Evolutionary conservation across 1,140 invertebrate genomes (phyloP), one percentile per base, ranked within the genome.

Genomic region (Hesperophylax magnus): DNA sequence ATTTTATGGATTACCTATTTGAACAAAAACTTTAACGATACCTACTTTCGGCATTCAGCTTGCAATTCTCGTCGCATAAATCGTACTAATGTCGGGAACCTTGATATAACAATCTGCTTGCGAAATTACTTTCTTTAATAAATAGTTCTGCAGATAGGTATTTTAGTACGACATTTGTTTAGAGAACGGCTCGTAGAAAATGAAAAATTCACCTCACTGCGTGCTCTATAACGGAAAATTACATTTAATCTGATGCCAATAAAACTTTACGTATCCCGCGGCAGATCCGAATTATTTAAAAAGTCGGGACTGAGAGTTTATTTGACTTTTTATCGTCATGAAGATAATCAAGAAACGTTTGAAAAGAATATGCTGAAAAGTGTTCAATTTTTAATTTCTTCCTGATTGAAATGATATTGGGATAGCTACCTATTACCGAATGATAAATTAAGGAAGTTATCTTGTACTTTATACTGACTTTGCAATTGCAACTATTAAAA

Each of bases 201-300:
- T 83, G 79, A 83, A 81, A 83, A 83, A 83, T 83, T 54, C 82
- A 81, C 82, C 77, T 79, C 78, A 53, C 56, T 63, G 58, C 17
- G 77, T 58, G n/a, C 78, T 56, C 24, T 27, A 54, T 53, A 53
- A 52, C 27, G 78, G 60, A 60, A 76, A 71, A 81, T 81, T 80
- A 79, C 80, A 80, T 81, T 84, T 78, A 84, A 81, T 84, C 74
- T 77, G 80, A 80, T 84, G 82, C 82, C 82, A 84, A 84, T 84
- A 84, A 84, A 84, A 84, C 52, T 84, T 81, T 81, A 65, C 63
- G 47, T 52, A 24, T n/a, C 34, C 34, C 14, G 31, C 5, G 9
- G 15, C 77, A 79, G 77, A 56, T 18, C 14, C 53, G 54, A 24
- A 79, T 31, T 71, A 14, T 20, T 22, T 24, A 63, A 58, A 47